Base-by-base conservation (phyloP, 2,888 invertebrate genomes). In the Toxonevra muliebris region DNA sequence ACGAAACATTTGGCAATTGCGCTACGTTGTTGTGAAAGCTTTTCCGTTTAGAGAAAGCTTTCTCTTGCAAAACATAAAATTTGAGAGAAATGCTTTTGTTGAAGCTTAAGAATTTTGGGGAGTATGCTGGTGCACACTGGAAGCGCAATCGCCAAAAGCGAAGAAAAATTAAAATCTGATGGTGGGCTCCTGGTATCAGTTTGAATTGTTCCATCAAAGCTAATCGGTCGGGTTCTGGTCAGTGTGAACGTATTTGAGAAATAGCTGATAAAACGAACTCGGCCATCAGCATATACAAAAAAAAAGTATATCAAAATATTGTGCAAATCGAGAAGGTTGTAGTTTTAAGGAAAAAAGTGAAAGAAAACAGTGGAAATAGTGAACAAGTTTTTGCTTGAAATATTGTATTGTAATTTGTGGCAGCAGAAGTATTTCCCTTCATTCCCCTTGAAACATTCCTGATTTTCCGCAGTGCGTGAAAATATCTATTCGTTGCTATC, bases 201-300 rank as follows among this genome's bases (percentile, higher is more conserved):
- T 59, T 67, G 65, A 71, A 65, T 67, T 66, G 65, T 69, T 67
- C 62, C 52, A 65, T 60, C 71, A 65, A 55, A 69, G 69, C 64
- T 48, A 71, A 66, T 65, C 70, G 70, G 70, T 69, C 69, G 63
- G 68, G 50, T 61, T 65, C 54, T 54, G 68, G 68, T 58, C 64
- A 71, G 66, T 68, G 66, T 13, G 50, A 48, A 65, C 48, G 58
- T 58, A 50, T 48, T 13, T 17, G 8, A 65, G 4, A 50, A 15
- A 54, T 43, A 62, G 40, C 30, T 58, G 42, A 53, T 62, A 12
- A 20, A 20, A 50, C 3, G 19, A 17, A 41, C n/a, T 30, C 40
- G 57, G 30, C 40, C 57, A 13, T 17, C n/a, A n/a, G 12, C 40
- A 15, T 17, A 9, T 52, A 20, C n/a, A 30, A 43, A 10, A 7